These are phyloP conservation scores for Axis porcinus DNA, from an alignment of 2,113 vertebrate genomes.

Conservation along the genomic window DNA sequence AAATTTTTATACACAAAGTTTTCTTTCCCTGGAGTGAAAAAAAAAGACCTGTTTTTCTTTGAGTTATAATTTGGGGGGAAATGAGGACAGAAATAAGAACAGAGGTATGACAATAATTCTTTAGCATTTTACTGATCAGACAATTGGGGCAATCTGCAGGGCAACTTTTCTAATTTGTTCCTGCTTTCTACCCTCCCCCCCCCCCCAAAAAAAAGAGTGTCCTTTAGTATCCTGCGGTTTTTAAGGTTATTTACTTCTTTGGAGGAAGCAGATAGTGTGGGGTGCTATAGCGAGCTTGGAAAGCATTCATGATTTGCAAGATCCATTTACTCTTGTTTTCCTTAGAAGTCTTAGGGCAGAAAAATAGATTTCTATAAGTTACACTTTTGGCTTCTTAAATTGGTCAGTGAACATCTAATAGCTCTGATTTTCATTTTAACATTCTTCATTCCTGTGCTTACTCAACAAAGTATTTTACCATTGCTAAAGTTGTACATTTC, in stretches of 20 bases:
- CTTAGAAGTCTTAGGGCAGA: slow-evolving; percentile 7
- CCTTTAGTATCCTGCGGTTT: not conserved
- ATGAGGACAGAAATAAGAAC: slow-evolving; percentile 6
- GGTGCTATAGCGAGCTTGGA: not conserved
- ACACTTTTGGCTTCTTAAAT: not conserved
- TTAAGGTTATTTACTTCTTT: not conserved
- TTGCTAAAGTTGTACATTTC: slow-evolving; percentile 26
- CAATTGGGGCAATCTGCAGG: not conserved
- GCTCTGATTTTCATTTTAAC: not conserved
- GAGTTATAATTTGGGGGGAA: not conserved
- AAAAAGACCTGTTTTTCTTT: slow-evolving; percentile 8
- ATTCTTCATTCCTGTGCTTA: not conserved
- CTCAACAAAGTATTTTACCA: not conserved
- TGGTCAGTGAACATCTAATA: not conserved
- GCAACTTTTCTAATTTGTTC: slow-evolving; percentile 9
- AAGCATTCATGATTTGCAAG: not conserved
- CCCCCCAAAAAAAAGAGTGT: not conserved
- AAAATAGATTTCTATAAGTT: slow-evolving; percentile 8
- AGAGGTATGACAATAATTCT: not conserved
- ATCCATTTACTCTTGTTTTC: not conserved
- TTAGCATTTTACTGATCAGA: slow-evolving; percentile 28
- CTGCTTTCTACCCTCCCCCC: not conserved
- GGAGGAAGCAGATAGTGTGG: not conserved
- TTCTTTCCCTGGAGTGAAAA: not conserved
- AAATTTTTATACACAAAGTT: not conserved